These are phyloP conservation scores for Eubucco bourcierii DNA, from an alignment of 2,113 vertebrate genomes.

Conservation along the genomic window DNA sequence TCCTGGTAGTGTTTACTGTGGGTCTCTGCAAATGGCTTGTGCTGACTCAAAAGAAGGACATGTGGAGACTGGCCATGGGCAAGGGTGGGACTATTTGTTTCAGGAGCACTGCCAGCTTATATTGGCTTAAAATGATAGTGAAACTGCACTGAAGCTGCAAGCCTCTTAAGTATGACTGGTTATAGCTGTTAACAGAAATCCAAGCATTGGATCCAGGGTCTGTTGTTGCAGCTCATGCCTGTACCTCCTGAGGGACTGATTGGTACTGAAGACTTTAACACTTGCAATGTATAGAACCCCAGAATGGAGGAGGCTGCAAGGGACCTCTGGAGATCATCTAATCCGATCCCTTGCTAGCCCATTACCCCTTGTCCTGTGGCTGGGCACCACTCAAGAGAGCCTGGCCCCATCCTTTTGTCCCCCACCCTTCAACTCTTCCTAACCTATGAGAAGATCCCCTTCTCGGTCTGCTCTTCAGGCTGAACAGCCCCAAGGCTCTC, in stretches of 20 bases:
- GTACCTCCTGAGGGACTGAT: not conserved
- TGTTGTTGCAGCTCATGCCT: not conserved
- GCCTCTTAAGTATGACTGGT: not conserved
- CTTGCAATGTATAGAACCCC: no score
- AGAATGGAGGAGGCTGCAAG: no score
- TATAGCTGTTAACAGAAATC: not conserved
- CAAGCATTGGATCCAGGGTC: not conserved
- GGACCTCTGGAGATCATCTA: no score
- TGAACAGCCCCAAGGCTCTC: no score
- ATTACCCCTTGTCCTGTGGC: no score
- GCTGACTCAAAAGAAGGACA: slow-evolving; percentile 28
- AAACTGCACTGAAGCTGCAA: not conserved
- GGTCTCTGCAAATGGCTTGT: not conserved
- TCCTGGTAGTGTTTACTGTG: not conserved
- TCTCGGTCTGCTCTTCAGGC: no score
- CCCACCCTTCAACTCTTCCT: no score
- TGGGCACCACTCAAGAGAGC: no score
- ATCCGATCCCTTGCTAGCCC: no score
- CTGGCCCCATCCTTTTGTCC: no score
- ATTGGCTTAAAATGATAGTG: not conserved
- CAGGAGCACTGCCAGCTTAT: not conserved
- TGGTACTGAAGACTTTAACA: not conserved
- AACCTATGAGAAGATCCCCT: no score
- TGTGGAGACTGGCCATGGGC: slow-evolving; percentile 23
- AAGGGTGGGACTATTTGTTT: slow-evolving; percentile 6